Evolutionary conservation across 2,888 invertebrate genomes (phyloP), one percentile per base, ranked within the genome.

Genomic region (Synergus itoensis): DNA sequence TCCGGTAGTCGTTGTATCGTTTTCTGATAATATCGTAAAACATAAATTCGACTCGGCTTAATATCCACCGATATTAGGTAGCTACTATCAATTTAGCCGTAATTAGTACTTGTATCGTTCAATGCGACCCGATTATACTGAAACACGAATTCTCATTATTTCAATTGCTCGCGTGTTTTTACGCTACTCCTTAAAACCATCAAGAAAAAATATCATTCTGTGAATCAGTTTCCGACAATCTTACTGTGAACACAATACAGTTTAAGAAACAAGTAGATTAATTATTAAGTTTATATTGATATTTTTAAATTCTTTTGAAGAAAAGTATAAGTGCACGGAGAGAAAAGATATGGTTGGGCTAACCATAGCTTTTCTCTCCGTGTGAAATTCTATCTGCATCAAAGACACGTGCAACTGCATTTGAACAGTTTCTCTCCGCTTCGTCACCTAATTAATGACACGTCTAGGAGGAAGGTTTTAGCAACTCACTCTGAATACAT

Each of bases 131-230:
- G 76, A 78, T 80, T 28, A 28, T 41, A 80, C 69, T 67, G 64
- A 77, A 81, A 79, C 79, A 77, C 75, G 79, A 79, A 79, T 81
- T 77, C 67, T 76, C 45, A 69, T 80, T 80, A 80, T 80, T 78
- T 65, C 45, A 78, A 80, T 80, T 67, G 40, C 43, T 21, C 63
- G 79, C 63, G 65, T 64, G 64, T 77, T 77, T 64, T 45, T 28
- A 28, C 3, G 63, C 41, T 14, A 64, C 64, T 60, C 2, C 57
- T 18, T 18, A 14, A 62, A 76, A 4, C 9, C 7, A 8, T 11
- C 3, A 21, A n/a, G 36, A 18, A 21, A 14, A 21, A 67, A 1
- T 1, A 41, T 64, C n/a, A 64, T 4, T 41, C 40, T 41, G 16
- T 41, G n/a, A 3, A 40, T 64, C 9, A 64, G 16, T 43, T 18